A percentile compares a stretch with the other conserved stretches of the same genome.
phyloP scores from a whole-genome alignment of 2,797 vertebrate genomes.

The Momotus momota region DNA sequence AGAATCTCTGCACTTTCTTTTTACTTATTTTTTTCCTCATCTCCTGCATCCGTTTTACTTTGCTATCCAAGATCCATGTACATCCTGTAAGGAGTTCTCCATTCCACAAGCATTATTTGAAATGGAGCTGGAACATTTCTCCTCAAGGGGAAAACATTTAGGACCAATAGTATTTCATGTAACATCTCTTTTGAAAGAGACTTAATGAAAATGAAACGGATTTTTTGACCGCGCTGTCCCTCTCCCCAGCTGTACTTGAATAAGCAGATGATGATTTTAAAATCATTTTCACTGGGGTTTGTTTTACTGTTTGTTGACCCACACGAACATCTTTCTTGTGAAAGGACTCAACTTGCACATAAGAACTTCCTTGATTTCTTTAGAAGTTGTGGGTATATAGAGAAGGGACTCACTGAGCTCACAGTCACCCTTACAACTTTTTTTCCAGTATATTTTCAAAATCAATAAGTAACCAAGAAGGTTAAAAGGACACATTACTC shows the following conservation, averaged over 20 bases:
- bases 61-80: not conserved
- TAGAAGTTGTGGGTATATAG: not conserved
- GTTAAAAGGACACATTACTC: not conserved
- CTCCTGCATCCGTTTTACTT: not conserved
- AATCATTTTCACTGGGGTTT: conserved; percentile 9
- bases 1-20: not conserved
- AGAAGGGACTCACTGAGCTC: not conserved
- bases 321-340: not conserved
- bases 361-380: conserved; percentile 1
- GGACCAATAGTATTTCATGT: not conserved
- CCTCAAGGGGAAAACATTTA: not conserved
- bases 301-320: conserved; percentile 5
- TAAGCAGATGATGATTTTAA: conserved; percentile 38
- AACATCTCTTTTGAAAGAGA: conserved; percentile 25
- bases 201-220: not conserved
- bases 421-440: not conserved
- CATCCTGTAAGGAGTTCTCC: not conserved
- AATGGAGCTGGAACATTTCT: not conserved
- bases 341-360: not conserved
- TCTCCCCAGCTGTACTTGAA: not conserved
- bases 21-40: not conserved
- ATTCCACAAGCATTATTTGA: not conserved
- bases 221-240: not conserved
- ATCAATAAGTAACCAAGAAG: not conserved
- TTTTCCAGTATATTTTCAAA: not conserved